Evolutionary conservation across 2,888 invertebrate species (phyloP).

Genomic region (Cephus rjabovi): DNA sequence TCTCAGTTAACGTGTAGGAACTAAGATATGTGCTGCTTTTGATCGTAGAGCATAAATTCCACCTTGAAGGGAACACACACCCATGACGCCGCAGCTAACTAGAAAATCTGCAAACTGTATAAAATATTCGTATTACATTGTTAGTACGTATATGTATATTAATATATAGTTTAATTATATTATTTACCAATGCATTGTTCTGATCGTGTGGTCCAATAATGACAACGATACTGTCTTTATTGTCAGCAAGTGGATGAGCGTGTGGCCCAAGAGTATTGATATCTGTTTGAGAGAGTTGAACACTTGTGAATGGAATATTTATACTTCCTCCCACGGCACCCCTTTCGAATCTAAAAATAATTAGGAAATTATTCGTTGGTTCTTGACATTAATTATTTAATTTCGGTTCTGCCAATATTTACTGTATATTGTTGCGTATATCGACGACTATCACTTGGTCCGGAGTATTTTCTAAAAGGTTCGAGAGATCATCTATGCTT

Average conservation of each 20-base stretch:
- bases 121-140: constrained; percentile 2
- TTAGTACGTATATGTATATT: background rate
- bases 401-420: constrained; percentile 66
- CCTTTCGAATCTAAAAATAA: constrained; percentile 76
- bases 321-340: constrained; percentile 85
- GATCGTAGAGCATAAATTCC: constrained; percentile 84
- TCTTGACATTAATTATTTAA: background rate
- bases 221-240: constrained; percentile 77
- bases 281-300: constrained; percentile 77
- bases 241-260: constrained; percentile 72
- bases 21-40: constrained; percentile 73
- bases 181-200: constrained; percentile 77
- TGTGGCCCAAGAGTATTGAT: constrained; percentile 78
- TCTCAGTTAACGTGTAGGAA: constrained; percentile 38
- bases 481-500: constrained; percentile 85
- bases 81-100: constrained; percentile 79
- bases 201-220: constrained; percentile 85
- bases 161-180: background rate
- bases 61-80: constrained; percentile 88
- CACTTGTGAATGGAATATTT: constrained; percentile 88
- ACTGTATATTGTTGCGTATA: constrained; percentile 76
- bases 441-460: constrained; percentile 75
- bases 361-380: constrained; percentile 40
- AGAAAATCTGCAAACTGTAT: constrained; percentile 87
- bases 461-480: constrained; percentile 74